Percentiles rank a stretch among this genome's conserved stretches.
phyloP scores from a whole-genome alignment of 2,113 vertebrate species.

The Colistium nudipinnis region DNA sequence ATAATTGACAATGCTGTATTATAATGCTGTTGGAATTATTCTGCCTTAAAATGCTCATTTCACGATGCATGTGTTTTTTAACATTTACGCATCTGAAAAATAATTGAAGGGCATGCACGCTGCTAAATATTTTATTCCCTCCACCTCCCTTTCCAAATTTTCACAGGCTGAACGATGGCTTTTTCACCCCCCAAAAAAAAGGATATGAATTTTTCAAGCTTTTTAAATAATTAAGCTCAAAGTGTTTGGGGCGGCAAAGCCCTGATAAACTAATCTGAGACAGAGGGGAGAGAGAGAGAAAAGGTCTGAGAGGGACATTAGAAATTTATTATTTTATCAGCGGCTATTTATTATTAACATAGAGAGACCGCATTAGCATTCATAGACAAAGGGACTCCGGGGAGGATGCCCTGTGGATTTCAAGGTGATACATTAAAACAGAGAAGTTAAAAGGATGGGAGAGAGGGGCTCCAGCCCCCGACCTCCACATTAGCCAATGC shows the following conservation, averaged over 20 bases:
- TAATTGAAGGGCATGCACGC: conserved; percentile 70
- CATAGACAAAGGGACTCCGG: conserved; percentile 68
- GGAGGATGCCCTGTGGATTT: conserved; percentile 63
- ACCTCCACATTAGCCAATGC: conserved; percentile 39
- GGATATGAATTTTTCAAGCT: conserved; percentile 73
- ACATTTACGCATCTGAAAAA: conserved; percentile 72
- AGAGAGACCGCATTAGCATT: conserved; percentile 69
- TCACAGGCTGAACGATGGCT: conserved; percentile 64
- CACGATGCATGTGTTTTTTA: conserved; percentile 61
- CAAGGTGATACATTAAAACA: conserved; percentile 65
- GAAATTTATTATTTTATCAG: conserved; percentile 80
- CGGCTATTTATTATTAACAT: conserved; percentile 79
- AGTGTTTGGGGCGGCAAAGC: conserved; percentile 75
- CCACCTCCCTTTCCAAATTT: conserved; percentile 55
- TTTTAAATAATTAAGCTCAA: conserved; percentile 80
- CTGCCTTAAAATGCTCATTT: conserved; percentile 71
- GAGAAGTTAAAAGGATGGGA: conserved; percentile 48
- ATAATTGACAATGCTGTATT: conserved; percentile 73
- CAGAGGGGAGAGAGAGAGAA: conserved; percentile 32
- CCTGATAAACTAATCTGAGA: conserved; percentile 76
- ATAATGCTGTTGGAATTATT: conserved; percentile 59
- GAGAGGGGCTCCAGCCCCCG: conserved; percentile 21
- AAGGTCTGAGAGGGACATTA: conserved; percentile 73
- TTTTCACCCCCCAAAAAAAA: conserved; percentile 70
- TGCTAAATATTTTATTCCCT: conserved; percentile 75